These are phyloP conservation scores for Callimorpha dominula DNA, from an alignment of 2,888 invertebrate genomes.

Conservation along the genomic window DNA sequence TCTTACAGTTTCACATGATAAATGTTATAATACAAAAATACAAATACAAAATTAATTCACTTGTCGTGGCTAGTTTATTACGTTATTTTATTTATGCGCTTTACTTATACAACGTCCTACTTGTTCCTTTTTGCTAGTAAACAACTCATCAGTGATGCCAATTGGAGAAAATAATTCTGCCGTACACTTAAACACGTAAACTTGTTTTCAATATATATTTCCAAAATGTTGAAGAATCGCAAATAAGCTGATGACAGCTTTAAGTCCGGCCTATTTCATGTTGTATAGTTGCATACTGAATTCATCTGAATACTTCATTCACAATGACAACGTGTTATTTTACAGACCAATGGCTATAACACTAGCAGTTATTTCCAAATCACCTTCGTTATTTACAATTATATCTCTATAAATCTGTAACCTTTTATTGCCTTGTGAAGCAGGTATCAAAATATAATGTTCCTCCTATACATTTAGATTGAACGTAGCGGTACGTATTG, in stretches of 20 bases:
- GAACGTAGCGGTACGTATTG: conserved; percentile 47
- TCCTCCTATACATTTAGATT: conserved; percentile 56
- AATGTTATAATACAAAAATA: too few relatives aligned
- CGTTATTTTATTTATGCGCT: too few relatives aligned
- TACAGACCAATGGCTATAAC: not conserved
- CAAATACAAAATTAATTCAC: too few relatives aligned
- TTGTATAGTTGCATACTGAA: not conserved
- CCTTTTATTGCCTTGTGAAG: conserved; percentile 39
- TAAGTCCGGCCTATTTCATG: not conserved
- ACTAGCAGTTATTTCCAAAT: not conserved
- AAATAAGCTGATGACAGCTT: not conserved
- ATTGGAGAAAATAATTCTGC: too few relatives aligned
- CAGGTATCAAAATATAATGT: conserved; percentile 60
- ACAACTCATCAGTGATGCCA: too few relatives aligned
- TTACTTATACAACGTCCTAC: too few relatives aligned
- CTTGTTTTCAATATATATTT: too few relatives aligned
- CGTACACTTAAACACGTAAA: too few relatives aligned
- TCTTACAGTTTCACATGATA: too few relatives aligned
- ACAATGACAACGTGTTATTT: not conserved
- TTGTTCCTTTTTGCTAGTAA: too few relatives aligned
- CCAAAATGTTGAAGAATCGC: too few relatives aligned
- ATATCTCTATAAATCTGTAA: conserved; percentile 29
- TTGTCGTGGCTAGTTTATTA: too few relatives aligned
- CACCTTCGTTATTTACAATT: not conserved
- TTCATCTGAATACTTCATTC: not conserved